Conservation (phyloP, 2,113 vertebrate species). For the Sinocyclocheilus rhinocerous region DNA sequence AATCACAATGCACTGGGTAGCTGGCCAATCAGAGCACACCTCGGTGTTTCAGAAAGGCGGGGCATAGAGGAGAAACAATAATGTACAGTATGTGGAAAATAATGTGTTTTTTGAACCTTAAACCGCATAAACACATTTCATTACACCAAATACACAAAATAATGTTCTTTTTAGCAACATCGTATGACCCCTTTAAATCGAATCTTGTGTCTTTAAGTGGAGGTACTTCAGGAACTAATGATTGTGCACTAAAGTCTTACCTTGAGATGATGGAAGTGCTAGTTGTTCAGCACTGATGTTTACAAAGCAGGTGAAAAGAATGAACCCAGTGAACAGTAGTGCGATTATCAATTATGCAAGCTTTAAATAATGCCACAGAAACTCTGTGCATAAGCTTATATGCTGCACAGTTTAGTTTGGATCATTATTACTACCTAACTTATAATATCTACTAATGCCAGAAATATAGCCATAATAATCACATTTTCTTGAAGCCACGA, state of each 20-base stretch:
- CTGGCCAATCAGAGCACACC: too few relatives aligned
- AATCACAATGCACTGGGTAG: too few relatives aligned
- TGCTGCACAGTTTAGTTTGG: neutral
- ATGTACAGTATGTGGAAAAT: too few relatives aligned
- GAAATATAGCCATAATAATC: neutral
- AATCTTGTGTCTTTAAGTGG: neutral
- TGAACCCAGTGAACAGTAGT: neutral
- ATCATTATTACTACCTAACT: neutral
- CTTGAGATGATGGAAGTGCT: neutral
- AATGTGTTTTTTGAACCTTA: too few relatives aligned
- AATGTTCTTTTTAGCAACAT: too few relatives aligned
- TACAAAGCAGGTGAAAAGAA: neutral
- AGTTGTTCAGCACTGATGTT: neutral
- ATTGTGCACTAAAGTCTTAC: neutral
- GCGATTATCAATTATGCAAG: neutral
- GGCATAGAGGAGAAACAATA: too few relatives aligned
- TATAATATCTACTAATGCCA: constrained; percentile 1
- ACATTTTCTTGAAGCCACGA: neutral
- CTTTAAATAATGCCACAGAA: neutral
- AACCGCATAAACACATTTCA: too few relatives aligned
- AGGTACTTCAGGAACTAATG: neutral
- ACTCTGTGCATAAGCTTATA: neutral
- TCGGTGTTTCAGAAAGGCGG: too few relatives aligned
- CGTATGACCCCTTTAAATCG: too few relatives aligned
- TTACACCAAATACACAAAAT: too few relatives aligned